phyloP scores from a whole-genome alignment of 1,140 invertebrate species.

The Caenorhabditis latens region DNA sequence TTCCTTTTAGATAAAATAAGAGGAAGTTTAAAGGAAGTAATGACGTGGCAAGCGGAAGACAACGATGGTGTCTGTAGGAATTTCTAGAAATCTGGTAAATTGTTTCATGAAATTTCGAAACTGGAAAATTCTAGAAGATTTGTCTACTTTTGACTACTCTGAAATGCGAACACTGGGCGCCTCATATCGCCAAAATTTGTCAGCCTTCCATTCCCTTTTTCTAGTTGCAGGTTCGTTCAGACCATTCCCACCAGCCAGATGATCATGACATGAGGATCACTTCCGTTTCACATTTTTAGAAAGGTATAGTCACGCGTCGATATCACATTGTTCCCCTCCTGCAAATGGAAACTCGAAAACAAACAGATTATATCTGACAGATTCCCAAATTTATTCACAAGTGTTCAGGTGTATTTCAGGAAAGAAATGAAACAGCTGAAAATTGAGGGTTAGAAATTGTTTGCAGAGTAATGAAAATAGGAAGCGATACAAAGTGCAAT shows the following conservation, averaged over 20 bases:
- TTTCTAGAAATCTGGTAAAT: too few relatives aligned
- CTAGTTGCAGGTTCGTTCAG: neutral
- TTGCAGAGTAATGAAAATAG: neutral
- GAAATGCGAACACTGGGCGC: too few relatives aligned
- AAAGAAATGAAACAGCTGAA: neutral
- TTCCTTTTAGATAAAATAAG: too few relatives aligned
- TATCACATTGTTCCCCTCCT: neutral
- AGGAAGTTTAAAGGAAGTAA: too few relatives aligned
- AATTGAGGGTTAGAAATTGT: neutral
- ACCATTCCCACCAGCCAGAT: neutral
- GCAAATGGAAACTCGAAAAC: neutral
- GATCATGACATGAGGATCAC: constrained; percentile 9
- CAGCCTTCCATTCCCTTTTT: neutral
- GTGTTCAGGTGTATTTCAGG: neutral
- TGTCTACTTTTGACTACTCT: too few relatives aligned
- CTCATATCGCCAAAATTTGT: too few relatives aligned
- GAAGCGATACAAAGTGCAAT: constrained; percentile 7
- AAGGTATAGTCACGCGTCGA: neutral
- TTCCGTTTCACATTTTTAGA: constrained; percentile 2
- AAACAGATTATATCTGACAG: constrained; percentile 3
- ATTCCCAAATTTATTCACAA: constrained; percentile 17
- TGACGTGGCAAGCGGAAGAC: too few relatives aligned
- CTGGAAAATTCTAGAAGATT: too few relatives aligned
- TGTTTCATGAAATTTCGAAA: too few relatives aligned
- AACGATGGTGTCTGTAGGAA: too few relatives aligned